These are phyloP conservation scores for Drosophila seclusa DNA, from an alignment of 2,888 invertebrate genomes.

Conservation along the genomic window DNA sequence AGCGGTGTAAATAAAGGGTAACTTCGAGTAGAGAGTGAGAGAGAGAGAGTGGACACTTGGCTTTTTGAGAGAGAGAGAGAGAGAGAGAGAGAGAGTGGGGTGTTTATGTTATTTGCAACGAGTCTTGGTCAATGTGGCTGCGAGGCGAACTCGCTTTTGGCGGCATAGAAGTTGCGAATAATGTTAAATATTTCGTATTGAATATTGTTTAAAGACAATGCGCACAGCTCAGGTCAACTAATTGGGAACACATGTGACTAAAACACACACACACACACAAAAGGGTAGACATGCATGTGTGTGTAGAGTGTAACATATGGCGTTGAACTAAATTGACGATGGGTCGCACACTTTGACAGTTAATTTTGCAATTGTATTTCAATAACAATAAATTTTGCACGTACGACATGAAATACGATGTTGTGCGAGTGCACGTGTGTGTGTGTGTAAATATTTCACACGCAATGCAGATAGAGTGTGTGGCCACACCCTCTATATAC, in stretches of 20 bases:
- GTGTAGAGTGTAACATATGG: conserved; percentile 62
- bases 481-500: conserved; percentile 42
- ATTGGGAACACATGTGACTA: conserved; percentile 51
- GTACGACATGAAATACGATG: conserved; percentile 76
- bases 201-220: conserved; percentile 43
- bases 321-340: conserved; percentile 64
- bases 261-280: conserved; percentile 3
- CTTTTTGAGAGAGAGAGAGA: background rate
- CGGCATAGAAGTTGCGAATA: conserved; percentile 15
- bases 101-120: conserved; percentile 27
- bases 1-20: conserved; percentile 68
- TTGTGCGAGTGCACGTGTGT: conserved; percentile 20
- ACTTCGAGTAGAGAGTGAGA: background rate
- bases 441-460: conserved; percentile 41
- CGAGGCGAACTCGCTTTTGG: conserved; percentile 27
- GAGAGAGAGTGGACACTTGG: background rate
- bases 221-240: conserved; percentile 47
- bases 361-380: conserved; percentile 84
- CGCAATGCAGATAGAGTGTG: conserved; percentile 40
- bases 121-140: conserved; percentile 50
- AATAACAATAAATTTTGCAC: conserved; percentile 82
- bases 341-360: conserved; percentile 82
- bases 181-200: conserved; percentile 30
- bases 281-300: background rate
- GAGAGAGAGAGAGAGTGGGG: background rate